These are phyloP conservation scores for Plutomurus gul DNA, from an alignment of 1,140 invertebrate species.

Conservation along the genomic window DNA sequence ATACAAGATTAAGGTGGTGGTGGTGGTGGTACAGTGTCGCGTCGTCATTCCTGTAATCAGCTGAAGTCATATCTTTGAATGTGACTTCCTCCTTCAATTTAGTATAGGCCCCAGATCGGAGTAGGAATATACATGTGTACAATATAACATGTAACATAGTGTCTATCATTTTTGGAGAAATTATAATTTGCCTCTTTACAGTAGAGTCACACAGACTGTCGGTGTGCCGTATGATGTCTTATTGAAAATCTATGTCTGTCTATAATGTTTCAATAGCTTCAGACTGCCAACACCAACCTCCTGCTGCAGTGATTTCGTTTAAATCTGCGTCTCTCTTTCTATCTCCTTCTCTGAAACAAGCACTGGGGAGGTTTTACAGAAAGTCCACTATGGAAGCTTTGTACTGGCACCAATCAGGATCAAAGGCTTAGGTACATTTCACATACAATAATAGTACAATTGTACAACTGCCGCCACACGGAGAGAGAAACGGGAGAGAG, in stretches of 20 bases:
- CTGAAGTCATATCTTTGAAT: neutral
- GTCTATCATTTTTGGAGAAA: neutral
- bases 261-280: constrained; percentile 11
- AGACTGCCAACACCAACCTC: neutral
- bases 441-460: too few species aligned
- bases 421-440: too few species aligned
- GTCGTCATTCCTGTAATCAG: neutral
- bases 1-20: too few species aligned
- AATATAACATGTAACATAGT: too few species aligned
- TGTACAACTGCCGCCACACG: too few species aligned
- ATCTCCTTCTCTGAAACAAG: neutral
- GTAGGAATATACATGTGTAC: neutral
- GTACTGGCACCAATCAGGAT: too few species aligned
- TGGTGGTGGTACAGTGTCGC: neutral
- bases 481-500: too few species aligned
- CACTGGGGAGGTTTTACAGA: too few species aligned
- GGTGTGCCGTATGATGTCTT: neutral
- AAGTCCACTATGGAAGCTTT: too few species aligned
- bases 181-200: constrained; percentile 5
- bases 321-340: neutral
- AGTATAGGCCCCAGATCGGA: too few species aligned
- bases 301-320: neutral
- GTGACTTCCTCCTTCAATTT: neutral
- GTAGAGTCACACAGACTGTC: neutral
- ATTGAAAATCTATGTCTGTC: constrained; percentile 8